phyloP scores from a whole-genome alignment of 2,113 vertebrate genomes.

The Hippopotamus amphibius region DNA sequence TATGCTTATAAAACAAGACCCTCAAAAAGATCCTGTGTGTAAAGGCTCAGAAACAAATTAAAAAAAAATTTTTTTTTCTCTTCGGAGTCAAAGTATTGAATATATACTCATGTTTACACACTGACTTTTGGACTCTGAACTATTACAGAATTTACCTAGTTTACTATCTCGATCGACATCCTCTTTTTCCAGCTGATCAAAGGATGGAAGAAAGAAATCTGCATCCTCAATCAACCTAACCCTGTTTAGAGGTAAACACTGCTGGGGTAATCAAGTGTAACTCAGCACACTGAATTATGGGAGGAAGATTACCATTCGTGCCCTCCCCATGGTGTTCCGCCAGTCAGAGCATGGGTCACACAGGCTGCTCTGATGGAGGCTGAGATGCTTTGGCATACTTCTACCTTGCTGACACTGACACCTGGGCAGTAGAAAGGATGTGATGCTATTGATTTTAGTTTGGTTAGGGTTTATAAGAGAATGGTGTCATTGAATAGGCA shows the following conservation, averaged over 20 bases:
- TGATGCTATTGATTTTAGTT: background rate
- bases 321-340: accelerated
- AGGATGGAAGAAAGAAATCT: background rate
- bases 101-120: background rate
- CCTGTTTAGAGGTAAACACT: background rate
- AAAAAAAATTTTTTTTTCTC: background rate
- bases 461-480: background rate
- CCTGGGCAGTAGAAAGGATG: background rate
- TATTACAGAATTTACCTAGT: conserved; percentile 19
- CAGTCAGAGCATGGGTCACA: accelerated
- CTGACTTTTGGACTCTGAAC: background rate
- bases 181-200: conserved; percentile 26
- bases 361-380: background rate
- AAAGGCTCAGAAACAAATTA: background rate
- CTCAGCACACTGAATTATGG: background rate
- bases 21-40: background rate
- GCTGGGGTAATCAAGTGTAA: background rate
- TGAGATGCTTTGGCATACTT: background rate
- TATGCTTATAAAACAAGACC: background rate
- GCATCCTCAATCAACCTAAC: background rate
- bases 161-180: conserved; percentile 30
- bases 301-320: background rate
- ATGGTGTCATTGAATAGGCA: background rate
- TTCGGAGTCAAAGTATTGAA: background rate
- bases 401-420: background rate